These are phyloP conservation scores for Dione juno DNA, from an alignment of 2,888 invertebrate genomes.

Conservation along the genomic window DNA sequence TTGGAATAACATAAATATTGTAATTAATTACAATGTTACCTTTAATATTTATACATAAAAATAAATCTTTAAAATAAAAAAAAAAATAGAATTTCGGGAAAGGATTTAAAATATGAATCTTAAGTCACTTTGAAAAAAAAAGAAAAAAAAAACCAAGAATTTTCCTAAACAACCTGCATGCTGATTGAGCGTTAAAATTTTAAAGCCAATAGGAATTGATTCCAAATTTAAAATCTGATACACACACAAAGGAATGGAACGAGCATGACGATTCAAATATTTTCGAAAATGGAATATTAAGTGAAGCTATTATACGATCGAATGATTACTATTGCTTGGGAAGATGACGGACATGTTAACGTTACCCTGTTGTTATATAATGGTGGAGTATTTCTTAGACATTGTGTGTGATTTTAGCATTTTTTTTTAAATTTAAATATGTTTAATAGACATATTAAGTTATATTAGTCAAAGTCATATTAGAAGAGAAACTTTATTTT, in stretches of 20 bases:
- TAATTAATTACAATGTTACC: neutral
- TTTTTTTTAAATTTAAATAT: constrained; percentile 41
- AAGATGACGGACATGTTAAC: constrained; percentile 56
- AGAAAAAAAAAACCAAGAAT: constrained; percentile 17
- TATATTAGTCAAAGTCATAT: no score
- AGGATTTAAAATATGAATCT: neutral
- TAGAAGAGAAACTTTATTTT: no score
- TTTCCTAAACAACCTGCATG: neutral
- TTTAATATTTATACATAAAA: neutral
- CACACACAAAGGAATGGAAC: constrained; percentile 75
- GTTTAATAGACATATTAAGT: no score
- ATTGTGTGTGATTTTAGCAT: constrained; percentile 28
- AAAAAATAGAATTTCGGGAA: no score
- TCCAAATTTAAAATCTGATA: constrained; percentile 81
- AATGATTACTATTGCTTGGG: constrained; percentile 69
- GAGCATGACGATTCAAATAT: constrained; percentile 82
- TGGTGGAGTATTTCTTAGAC: constrained; percentile 39
- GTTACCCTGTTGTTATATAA: constrained; percentile 69
- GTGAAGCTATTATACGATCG: constrained; percentile 80
- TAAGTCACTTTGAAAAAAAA: constrained; percentile 16
- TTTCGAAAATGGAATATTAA: constrained; percentile 83
- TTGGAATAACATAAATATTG: neutral
- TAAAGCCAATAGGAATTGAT: constrained; percentile 69
- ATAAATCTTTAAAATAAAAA: neutral
- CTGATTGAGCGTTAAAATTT: constrained; percentile 57